Evolutionary conservation across 2,888 invertebrate species (phyloP).

Genomic region (Clostera curtula): DNA sequence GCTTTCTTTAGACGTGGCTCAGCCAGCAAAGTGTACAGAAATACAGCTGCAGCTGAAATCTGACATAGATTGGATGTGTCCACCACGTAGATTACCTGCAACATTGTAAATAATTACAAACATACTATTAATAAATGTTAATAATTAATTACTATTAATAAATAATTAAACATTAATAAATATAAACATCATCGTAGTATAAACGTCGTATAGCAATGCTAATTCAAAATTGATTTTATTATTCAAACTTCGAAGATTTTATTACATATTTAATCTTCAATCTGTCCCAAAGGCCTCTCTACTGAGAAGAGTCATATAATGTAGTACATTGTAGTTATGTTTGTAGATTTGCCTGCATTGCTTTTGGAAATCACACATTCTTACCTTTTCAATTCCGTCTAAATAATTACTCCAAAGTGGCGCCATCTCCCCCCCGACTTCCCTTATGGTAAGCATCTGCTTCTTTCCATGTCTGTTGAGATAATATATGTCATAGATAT

Average conservation of each 20-base stretch:
- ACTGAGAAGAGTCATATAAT: too few species aligned
- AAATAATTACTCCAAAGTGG: conserved; percentile 88
- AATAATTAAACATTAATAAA: background rate
- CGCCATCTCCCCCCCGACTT: conserved; percentile 88
- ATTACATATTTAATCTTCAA: too few species aligned
- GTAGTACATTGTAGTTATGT: too few species aligned
- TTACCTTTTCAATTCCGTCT: conserved; percentile 74
- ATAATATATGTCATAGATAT: conserved; percentile 79
- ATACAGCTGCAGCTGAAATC: conserved; percentile 88
- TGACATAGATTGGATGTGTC: conserved; percentile 90
- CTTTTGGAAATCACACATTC: too few species aligned
- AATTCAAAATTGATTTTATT: too few species aligned
- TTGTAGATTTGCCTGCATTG: too few species aligned
- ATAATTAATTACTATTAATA: background rate
- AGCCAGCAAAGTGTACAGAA: conserved; percentile 84
- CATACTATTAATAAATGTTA: too few species aligned
- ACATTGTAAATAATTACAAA: conserved; percentile 6
- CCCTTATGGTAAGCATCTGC: conserved; percentile 76
- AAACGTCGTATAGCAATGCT: too few species aligned
- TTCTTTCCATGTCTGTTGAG: conserved; percentile 66
- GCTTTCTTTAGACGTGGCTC: conserved; percentile 80
- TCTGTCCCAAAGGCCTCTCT: too few species aligned
- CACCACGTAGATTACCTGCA: conserved; percentile 83
- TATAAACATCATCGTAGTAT: too few species aligned
- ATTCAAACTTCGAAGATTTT: too few species aligned